Evolutionary conservation across 2,113 vertebrate species (phyloP).

Genomic region (Lasiurus borealis): DNA sequence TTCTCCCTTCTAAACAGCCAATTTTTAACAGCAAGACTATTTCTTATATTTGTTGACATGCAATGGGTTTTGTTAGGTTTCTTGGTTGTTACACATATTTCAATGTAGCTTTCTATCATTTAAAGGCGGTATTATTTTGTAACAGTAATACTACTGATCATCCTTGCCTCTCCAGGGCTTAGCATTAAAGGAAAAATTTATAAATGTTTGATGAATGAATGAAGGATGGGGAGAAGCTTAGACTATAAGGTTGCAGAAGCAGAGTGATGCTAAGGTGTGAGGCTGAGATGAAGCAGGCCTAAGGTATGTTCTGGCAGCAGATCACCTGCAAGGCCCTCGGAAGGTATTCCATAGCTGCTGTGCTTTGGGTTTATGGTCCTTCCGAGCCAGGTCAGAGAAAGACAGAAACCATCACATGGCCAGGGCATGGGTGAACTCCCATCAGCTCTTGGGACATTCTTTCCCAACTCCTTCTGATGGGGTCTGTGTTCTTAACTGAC

Average conservation of each 20-base stretch:
- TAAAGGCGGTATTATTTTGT: not conserved
- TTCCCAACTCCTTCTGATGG: not conserved
- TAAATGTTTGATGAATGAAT: not conserved
- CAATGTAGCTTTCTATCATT: not conserved
- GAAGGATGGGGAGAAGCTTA: not conserved
- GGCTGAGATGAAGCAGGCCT: not conserved
- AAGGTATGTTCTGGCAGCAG: not conserved
- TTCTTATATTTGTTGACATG: constrained; percentile 1
- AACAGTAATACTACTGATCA: not conserved
- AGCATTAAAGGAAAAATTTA: not conserved
- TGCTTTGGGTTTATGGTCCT: not conserved
- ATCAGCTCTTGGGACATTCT: not conserved
- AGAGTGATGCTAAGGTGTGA: not conserved
- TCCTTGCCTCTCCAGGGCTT: not conserved
- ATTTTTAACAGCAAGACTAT: not conserved
- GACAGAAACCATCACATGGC: not conserved
- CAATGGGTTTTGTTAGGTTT: not conserved
- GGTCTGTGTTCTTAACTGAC: not conserved
- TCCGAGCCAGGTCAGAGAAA: not conserved
- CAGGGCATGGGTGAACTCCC: not conserved
- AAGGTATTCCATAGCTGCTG: not conserved
- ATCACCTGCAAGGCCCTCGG: not conserved
- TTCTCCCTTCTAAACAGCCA: not conserved
- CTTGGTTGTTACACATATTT: not conserved
- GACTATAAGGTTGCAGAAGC: not conserved